Evolutionary conservation across 2,888 invertebrate genomes (phyloP).

Genomic region (Meteorus colon): DNA sequence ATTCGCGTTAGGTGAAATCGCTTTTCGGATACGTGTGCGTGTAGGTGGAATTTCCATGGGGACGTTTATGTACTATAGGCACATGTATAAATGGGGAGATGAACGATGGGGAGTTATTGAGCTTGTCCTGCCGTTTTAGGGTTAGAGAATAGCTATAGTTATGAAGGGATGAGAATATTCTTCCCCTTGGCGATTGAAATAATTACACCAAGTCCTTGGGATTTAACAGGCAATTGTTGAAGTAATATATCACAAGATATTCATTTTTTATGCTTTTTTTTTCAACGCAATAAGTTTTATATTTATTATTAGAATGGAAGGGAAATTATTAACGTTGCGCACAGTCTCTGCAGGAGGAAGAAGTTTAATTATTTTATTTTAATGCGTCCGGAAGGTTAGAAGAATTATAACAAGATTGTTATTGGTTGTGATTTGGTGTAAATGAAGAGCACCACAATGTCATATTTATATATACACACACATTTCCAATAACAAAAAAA

Average conservation of each 20-base stretch:
- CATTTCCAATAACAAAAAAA: background rate
- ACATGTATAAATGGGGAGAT: constrained; percentile 40
- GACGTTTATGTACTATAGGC: constrained; percentile 31
- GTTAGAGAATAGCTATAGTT: constrained; percentile 3
- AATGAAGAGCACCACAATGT: too few relatives aligned
- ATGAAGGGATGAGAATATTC: constrained; percentile 4
- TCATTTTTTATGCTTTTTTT: too few relatives aligned
- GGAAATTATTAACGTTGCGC: too few relatives aligned
- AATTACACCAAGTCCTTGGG: background rate
- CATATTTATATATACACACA: background rate
- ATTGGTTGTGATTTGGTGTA: too few relatives aligned
- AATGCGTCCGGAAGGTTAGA: too few relatives aligned
- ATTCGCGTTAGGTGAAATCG: constrained; percentile 35
- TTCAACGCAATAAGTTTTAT: too few relatives aligned
- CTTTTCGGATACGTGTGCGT: constrained; percentile 44
- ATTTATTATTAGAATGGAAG: too few relatives aligned
- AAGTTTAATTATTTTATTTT: too few relatives aligned
- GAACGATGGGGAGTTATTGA: constrained; percentile 42
- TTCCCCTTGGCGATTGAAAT: constrained; percentile 19
- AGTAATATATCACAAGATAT: background rate
- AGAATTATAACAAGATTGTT: too few relatives aligned
- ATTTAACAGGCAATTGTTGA: background rate
- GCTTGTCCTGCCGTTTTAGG: constrained; percentile 17
- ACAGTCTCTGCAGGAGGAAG: too few relatives aligned
- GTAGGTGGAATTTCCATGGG: constrained; percentile 59